Evolutionary conservation across 2,888 invertebrate genomes (phyloP), one percentile per base, ranked within the genome.

Genomic region (Azorinus chamasolen): DNA sequence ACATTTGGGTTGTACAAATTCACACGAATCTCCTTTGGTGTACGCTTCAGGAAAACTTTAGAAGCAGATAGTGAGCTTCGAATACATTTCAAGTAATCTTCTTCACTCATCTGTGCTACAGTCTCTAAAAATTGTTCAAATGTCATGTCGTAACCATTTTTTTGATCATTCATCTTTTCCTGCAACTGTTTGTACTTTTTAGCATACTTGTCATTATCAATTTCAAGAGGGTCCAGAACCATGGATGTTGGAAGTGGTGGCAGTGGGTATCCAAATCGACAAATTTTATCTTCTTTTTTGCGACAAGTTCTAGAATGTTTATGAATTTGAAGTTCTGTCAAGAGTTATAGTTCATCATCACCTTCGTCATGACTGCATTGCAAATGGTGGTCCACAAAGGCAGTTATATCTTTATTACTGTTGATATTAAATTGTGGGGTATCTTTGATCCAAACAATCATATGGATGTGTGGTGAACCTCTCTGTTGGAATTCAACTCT

Each of bases 401-500:
- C 22, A 14, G 37, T 18, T 25, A 61, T 16, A 5, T 48, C 61
- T 14, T 37, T 4, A 4, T 32, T 45, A 24, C n/a, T 25, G 41
- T 45, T 22, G 43, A 39, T 25, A 8, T 64, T 57, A 14, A 55
- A 18, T 41, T 63, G 57, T 43, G 65, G 77, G 16, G 77, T 55
- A 74, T 66, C 32, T 55, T 81, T 18, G 14, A 66, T 25, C 77
- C 68, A 81, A 1, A 81, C 12, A 6, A 81, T 10, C 66, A 68
- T 68, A 50, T 82, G 75, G n/a, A 68, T 62, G 50, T 77, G 80
- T 10, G 79, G 76, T 5, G 65, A 76, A 12, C 79, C 79, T 57
- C 79, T 75, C 27, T 78, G 63, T 39, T 78, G 80, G 48, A 77
- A 73, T 27, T 72, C 83, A 12, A 74, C 57, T 65, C 55, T 79